Conservation (phyloP, 2,797 vertebrate genomes). For the Sitta carolinensis region DNA sequence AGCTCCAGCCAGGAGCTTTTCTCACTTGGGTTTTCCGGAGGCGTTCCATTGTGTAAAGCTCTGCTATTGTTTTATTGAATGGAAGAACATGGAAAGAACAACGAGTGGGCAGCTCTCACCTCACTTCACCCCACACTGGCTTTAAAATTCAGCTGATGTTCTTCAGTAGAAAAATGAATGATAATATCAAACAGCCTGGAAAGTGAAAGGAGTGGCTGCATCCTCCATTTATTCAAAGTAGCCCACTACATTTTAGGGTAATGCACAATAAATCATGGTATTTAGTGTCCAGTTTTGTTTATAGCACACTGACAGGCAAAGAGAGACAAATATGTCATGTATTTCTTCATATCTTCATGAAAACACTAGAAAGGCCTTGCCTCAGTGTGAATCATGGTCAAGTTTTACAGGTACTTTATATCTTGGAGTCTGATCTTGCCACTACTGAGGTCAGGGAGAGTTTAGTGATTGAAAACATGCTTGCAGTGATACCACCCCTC, state of each 20-base stretch:
- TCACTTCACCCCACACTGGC: neutral
- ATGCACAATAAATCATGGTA: neutral
- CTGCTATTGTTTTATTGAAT: neutral
- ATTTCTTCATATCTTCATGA: neutral
- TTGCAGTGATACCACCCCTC: neutral
- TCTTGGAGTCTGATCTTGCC: neutral
- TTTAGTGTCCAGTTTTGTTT: neutral
- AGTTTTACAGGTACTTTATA: neutral
- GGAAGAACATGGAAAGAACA: neutral
- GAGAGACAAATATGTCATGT: neutral
- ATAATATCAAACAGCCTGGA: neutral
- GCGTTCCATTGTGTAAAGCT: neutral
- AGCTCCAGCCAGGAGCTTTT: neutral
- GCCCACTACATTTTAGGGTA: neutral
- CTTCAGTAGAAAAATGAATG: neutral
- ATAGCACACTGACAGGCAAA: neutral
- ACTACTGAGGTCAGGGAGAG: neutral
- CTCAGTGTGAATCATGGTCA: neutral
- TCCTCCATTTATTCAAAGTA: neutral
- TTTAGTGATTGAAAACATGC: neutral
- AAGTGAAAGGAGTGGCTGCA: neutral
- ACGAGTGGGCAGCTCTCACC: neutral
- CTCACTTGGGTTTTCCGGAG: neutral
- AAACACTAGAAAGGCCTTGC: neutral
- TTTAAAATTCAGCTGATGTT: neutral